Evolutionary conservation across 2,888 invertebrate species (phyloP), one percentile per base, ranked within the genome.

Genomic region (Dioctria rufipes): DNA sequence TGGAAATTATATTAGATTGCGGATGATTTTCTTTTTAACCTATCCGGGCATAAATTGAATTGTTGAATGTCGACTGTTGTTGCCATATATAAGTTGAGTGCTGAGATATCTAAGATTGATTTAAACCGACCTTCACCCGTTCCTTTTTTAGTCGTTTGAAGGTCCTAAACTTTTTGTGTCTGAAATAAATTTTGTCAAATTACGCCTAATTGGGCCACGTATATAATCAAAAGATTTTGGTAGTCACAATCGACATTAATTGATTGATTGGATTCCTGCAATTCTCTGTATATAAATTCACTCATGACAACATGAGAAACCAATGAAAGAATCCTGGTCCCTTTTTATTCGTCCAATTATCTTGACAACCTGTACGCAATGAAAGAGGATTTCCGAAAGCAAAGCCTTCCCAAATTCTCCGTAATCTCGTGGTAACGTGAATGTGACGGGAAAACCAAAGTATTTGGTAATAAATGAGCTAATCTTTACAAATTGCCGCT

Each of bases 381-480:
- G 58, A 42, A 37, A n/a, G 73, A 42, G 73, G 42, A 39, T 73
- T 60, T 60, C 39, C 60, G 13, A 42, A 71, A 42, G 58, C 73
- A 40, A 37, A 49, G 8, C 13, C 42, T 8, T 42, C 49, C 9
- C 40, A 42, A 73, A 58, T 39, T 25, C 37, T 9, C 43, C 63
- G 61, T 77, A 77, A 77, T 77, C 77, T 42, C 58, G 49, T 77
- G 77, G 77, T 77, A 63, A 63, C 46, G 63, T 46, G 63, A 49
- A 77, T 77, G 77, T 77, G 77, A 77, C 77, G 39, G 39, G 77
- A 77, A 77, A 77, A 77, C 77, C 77, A 77, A 77, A 77, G 77
- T 77, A 77, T n/a, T n/a, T 77, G 77, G 63, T 63, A 77, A 77
- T 77, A 77, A 77, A 77, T 77, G 77, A 77, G 77, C 77, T 77